Evolutionary conservation across 2,113 vertebrate species (phyloP).

Genomic region (Ictidomys tridecemlineatus): DNA sequence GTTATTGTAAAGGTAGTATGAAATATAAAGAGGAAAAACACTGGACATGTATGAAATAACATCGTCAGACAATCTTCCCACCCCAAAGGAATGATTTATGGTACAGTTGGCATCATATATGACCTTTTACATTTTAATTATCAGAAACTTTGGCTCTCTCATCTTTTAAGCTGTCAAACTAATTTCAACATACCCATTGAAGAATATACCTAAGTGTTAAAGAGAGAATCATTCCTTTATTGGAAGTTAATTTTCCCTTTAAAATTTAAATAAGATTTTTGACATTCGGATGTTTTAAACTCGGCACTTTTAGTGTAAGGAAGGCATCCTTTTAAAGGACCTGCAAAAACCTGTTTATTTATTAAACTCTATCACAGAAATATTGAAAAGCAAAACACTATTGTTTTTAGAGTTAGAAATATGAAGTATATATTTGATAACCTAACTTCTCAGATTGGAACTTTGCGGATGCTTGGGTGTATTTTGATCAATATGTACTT

Average conservation of each 20-base stretch:
- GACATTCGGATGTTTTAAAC: background rate
- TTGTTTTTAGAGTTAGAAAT: conserved; percentile 41
- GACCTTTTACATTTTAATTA: conserved; percentile 34
- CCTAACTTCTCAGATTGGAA: background rate
- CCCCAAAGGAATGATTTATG: conserved; percentile 33
- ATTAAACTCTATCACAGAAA: conserved; percentile 43
- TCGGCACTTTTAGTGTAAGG: conserved; percentile 44
- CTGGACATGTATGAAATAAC: background rate
- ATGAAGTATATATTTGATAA: background rate
- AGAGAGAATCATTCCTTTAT: conserved; percentile 29
- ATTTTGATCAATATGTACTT: conserved; percentile 24
- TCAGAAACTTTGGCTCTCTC: background rate
- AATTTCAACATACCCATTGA: conserved; percentile 39
- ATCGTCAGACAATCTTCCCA: background rate
- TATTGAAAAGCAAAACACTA: conserved; percentile 18
- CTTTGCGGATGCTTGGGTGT: background rate
- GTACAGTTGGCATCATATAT: background rate
- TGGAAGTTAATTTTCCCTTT: conserved; percentile 61
- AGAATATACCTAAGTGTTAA: conserved; percentile 3
- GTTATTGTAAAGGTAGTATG: conserved; percentile 32
- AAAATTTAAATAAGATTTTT: conserved; percentile 63
- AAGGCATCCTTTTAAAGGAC: background rate
- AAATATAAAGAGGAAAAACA: conserved; percentile 51
- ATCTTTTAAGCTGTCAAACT: conserved; percentile 48
- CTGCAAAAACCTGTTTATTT: conserved; percentile 46